Evolutionary conservation across 2,797 vertebrate genomes (phyloP).

Genomic region (Varecia variegata): DNA sequence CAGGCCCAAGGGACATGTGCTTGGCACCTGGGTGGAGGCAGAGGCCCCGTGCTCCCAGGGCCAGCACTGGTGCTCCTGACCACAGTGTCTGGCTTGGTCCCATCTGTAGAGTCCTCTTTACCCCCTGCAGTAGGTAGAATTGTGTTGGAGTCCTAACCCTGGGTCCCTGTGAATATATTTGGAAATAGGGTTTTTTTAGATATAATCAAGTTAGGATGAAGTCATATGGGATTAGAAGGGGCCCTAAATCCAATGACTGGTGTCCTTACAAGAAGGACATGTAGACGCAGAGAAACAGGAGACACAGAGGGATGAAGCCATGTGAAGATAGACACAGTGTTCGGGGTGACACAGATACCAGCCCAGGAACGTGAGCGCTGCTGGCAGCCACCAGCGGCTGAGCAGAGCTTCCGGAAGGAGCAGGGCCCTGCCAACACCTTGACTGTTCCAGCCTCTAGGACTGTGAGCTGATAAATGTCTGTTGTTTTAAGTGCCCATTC

Average conservation of each 20-base stretch:
- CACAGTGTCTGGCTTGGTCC: too few species aligned
- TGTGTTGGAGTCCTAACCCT: background rate
- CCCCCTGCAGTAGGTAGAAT: background rate
- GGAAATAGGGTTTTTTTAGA: background rate
- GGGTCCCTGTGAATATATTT: background rate
- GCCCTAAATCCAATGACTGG: background rate
- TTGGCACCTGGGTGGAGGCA: background rate
- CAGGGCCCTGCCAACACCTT: accelerated
- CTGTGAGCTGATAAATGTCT: background rate
- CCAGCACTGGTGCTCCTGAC: background rate
- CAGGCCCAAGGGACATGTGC: accelerated
- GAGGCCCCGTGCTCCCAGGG: background rate
- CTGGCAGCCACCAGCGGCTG: background rate
- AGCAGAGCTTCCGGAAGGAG: background rate
- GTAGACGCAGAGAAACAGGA: background rate
- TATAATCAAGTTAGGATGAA: background rate
- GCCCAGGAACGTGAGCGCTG: background rate
- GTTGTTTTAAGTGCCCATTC: background rate
- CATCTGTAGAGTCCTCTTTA: background rate
- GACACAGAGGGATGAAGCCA: background rate
- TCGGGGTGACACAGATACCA: too few species aligned
- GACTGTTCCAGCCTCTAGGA: too few species aligned
- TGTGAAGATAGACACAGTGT: background rate
- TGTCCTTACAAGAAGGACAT: background rate
- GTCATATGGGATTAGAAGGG: background rate